A percentile compares a stretch with the other conserved stretches of the same genome.
Conservation (phyloP, 2,888 invertebrate genomes). For the Terebella lapidaria region DNA sequence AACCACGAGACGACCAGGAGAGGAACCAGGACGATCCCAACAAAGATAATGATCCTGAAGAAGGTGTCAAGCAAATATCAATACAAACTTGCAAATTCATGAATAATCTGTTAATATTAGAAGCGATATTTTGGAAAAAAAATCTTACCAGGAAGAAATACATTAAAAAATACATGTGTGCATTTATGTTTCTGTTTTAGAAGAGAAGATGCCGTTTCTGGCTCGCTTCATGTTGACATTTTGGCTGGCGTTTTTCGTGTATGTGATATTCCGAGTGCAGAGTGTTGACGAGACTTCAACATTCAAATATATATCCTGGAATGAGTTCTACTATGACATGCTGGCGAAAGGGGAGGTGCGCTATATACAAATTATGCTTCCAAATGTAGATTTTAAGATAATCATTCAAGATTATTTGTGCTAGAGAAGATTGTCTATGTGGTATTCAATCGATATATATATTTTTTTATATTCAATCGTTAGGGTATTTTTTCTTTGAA, state of each 20-base stretch:
- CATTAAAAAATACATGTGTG: too few relatives aligned
- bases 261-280: constrained; percentile 20
- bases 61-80: too few relatives aligned
- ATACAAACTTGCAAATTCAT: too few relatives aligned
- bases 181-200: too few relatives aligned
- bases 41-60: too few relatives aligned
- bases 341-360: constrained; percentile 81
- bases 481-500: not conserved
- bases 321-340: constrained; percentile 93
- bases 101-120: too few relatives aligned
- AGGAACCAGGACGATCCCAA: too few relatives aligned
- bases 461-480: not conserved
- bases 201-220: not conserved
- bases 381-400: too few relatives aligned
- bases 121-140: too few relatives aligned
- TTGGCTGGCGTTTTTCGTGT: constrained; percentile 27
- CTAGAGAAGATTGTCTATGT: not conserved
- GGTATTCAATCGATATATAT: not conserved
- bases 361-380: too few relatives aligned
- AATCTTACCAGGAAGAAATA: too few relatives aligned
- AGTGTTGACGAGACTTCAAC: constrained; percentile 12
- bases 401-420: not conserved
- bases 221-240: constrained; percentile 27
- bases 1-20: too few relatives aligned
- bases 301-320: constrained; percentile 72